phyloP scores from a whole-genome alignment of 2,888 invertebrate species.

The Aproaerema taeniolella region DNA sequence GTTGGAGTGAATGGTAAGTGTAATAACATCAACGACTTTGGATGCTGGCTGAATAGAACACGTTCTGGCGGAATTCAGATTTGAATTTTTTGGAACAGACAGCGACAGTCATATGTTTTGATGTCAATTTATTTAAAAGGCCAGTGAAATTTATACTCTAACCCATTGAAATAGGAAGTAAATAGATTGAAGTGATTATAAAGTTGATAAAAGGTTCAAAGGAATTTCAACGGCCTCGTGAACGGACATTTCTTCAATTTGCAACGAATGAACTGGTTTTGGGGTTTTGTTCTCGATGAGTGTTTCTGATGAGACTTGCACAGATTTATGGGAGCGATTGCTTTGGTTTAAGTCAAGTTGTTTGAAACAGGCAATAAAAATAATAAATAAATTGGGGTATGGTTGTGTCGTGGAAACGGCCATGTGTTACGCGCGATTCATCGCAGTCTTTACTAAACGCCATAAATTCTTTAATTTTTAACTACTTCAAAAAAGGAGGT shows the following conservation, averaged over 20 bases:
- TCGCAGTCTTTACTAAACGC: too few species aligned
- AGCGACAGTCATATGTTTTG: conserved; percentile 7
- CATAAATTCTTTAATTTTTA: too few species aligned
- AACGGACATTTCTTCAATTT: conserved; percentile 13
- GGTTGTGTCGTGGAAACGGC: too few species aligned
- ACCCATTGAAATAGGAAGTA: conserved; percentile 1
- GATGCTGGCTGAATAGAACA: conserved; percentile 52
- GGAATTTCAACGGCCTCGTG: conserved; percentile 11
- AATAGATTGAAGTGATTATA: neutral
- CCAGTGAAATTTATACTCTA: conserved; percentile 10
- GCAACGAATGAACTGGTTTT: conserved; percentile 10
- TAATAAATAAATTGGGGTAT: too few species aligned
- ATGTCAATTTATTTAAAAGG: conserved; percentile 4
- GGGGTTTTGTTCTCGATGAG: too few species aligned
- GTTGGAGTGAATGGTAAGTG: conserved; percentile 38
- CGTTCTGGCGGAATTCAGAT: conserved; percentile 52
- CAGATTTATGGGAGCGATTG: too few species aligned
- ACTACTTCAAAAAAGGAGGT: too few species aligned
- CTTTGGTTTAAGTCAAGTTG: too few species aligned
- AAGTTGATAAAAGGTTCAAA: conserved; percentile 3
- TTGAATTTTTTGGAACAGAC: conserved; percentile 26
- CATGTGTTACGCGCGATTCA: too few species aligned
- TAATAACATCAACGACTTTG: conserved; percentile 39
- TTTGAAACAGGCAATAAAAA: too few species aligned
- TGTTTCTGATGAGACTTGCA: too few species aligned